phyloP scores from a whole-genome alignment of 2,888 invertebrate genomes.

The Drosophila mimica region DNA sequence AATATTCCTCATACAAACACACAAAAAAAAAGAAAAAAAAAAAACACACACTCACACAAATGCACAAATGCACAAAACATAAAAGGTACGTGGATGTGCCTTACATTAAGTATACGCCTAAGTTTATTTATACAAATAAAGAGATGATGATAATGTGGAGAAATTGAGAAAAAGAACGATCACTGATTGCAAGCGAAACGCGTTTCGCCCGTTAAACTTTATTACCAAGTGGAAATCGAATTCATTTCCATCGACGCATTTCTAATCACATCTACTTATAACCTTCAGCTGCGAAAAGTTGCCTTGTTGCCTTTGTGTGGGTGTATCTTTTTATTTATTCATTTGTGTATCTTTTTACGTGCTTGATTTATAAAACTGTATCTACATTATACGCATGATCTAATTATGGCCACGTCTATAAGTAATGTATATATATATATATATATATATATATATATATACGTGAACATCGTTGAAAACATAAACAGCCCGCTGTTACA shows the following conservation, averaged over 20 bases:
- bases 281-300: constrained; percentile 53
- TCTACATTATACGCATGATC: constrained; percentile 25
- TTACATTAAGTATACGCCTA: constrained; percentile 81
- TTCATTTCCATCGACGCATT: constrained; percentile 39
- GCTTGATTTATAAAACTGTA: constrained; percentile 10
- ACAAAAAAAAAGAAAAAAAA: constrained; percentile 30
- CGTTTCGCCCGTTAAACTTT: constrained; percentile 34
- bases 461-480: constrained; percentile 40
- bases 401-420: constrained; percentile 51
- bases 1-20: constrained; percentile 66
- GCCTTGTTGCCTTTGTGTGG: constrained; percentile 52
- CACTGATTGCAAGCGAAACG: constrained; percentile 19
- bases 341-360: constrained; percentile 26
- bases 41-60: constrained; percentile 62
- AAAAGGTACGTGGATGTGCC: constrained; percentile 54
- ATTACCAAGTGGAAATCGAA: constrained; percentile 27
- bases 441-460: constrained; percentile 13
- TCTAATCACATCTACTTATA: constrained; percentile 47
- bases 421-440: constrained; percentile 9
- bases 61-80: constrained; percentile 37
- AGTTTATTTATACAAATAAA: constrained; percentile 78
- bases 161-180: constrained; percentile 21
- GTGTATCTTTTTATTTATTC: constrained; percentile 64
- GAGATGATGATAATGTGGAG: constrained; percentile 53
- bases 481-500: constrained; percentile 54